Evolutionary conservation across 2,888 invertebrate genomes (phyloP).

Genomic region (Corbicula japonica): DNA sequence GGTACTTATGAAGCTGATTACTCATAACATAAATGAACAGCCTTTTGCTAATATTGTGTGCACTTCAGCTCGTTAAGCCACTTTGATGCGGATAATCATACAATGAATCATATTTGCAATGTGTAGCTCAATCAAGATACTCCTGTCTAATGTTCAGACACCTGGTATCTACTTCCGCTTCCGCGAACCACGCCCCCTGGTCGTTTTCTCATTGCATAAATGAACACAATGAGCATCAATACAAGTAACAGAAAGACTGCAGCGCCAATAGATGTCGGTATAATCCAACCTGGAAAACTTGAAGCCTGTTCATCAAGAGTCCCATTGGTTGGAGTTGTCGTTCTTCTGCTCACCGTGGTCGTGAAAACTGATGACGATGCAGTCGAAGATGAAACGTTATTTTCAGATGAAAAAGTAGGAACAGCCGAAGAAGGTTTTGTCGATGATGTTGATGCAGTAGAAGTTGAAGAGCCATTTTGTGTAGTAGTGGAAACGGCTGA

Average conservation of each 20-base stretch:
- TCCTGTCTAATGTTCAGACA: no score
- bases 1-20: no score
- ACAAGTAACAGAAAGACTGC: not conserved
- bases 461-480: not conserved
- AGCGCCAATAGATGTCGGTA: not conserved
- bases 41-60: no score
- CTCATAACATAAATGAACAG: no score
- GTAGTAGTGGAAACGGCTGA: not conserved
- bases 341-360: not conserved
- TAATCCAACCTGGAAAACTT: constrained; percentile 86
- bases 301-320: constrained; percentile 79
- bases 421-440: not conserved
- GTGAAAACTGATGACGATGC: not conserved
- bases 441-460: not conserved
- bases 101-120: no score
- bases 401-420: not conserved
- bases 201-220: no score
- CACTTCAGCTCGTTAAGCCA: no score
- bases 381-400: not conserved
- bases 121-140: no score
- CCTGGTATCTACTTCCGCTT: no score
- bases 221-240: no score
- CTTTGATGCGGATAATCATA: no score
- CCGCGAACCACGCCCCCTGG: no score
- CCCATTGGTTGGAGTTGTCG: not conserved